Evolutionary conservation across 2,888 invertebrate species (phyloP), one percentile per base, ranked within the genome.

Genomic region (Nemurella pictetii): DNA sequence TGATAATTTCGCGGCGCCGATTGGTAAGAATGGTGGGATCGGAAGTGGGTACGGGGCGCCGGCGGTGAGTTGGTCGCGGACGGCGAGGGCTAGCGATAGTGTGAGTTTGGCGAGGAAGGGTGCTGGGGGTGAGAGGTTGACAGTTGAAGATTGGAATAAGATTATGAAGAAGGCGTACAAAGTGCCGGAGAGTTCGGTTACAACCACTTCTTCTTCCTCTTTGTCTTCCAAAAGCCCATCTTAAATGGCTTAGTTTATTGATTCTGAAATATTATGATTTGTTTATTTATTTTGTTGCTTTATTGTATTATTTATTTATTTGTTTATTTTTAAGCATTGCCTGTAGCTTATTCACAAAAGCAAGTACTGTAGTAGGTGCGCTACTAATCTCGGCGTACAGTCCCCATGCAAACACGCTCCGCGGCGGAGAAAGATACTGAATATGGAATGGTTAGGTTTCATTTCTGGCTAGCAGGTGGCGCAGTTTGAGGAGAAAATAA

Each of bases 1-100:
- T 29, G 82, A 82, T 29, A 82, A 81, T 29, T 82, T 82, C 27
- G 82, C 82, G 15, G 82, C 82, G 3, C 82, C 82, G 4, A 72
- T 82, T 28, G 82, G 82, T 20, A 55, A 28, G 27, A 81, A 36
- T 35, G 72, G 20, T 0, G 82, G 72, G 15, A 9, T 28, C 5
- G 29, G 82, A 20, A 29, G 55, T 55, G 55, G 72, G 27, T 82
- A 82, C 55, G 82, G 82, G 0, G 82, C 82, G 3, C 82, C 82
- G 15, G 27, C 29, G 78, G 27, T 20, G 78, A 30, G n/a, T n/a
- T n/a, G 75, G 75, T 12, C 27, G 28, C 20, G 7, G 25, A 30
- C 4, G 73, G 82, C 28, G 73, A 29, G 82, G 73, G 72, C 3
- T 4, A 25, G 80, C 25, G 78, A 30, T 12, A 25, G 30, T 15